phyloP scores from a whole-genome alignment of 2,888 invertebrate genomes.

The Acrobasis consociella region DNA sequence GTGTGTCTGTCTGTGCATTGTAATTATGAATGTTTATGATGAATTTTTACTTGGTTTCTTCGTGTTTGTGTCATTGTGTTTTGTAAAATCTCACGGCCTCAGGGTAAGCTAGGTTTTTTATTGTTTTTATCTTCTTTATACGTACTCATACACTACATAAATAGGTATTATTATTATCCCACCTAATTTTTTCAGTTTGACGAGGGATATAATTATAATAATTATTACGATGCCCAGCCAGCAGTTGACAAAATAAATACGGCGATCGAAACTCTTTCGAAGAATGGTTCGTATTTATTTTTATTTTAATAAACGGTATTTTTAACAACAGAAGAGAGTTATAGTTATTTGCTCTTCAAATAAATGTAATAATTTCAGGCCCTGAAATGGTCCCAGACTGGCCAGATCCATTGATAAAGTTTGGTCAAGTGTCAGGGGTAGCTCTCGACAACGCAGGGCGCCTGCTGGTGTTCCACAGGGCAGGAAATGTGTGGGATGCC shows the following conservation, averaged over 20 bases:
- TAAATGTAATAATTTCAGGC: conserved; percentile 52
- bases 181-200: conserved; percentile 48
- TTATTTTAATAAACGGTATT: background rate
- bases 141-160: no score
- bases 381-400: conserved; percentile 81
- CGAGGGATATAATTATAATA: conserved; percentile 54
- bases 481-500: conserved; percentile 84
- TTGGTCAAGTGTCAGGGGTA: conserved; percentile 92
- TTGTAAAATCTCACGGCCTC: conserved; percentile 29
- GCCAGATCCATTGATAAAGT: conserved; percentile 76
- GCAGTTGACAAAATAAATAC: conserved; percentile 44
- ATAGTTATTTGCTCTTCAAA: no score
- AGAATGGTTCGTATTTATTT: conserved; percentile 52
- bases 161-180: conserved; percentile 25
- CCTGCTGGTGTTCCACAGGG: conserved; percentile 92
- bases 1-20: background rate
- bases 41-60: conserved; percentile 19
- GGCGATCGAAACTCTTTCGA: conserved; percentile 51
- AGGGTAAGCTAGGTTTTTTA: conserved; percentile 50
- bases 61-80: conserved; percentile 35
- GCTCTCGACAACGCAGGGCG: conserved; percentile 88
- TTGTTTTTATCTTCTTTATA: conserved; percentile 20
- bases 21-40: conserved; percentile 19
- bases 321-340: no score
- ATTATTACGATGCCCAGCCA: conserved; percentile 43